Conservation (phyloP, 1,140 invertebrate species). For the Ostrea edulis region DNA sequence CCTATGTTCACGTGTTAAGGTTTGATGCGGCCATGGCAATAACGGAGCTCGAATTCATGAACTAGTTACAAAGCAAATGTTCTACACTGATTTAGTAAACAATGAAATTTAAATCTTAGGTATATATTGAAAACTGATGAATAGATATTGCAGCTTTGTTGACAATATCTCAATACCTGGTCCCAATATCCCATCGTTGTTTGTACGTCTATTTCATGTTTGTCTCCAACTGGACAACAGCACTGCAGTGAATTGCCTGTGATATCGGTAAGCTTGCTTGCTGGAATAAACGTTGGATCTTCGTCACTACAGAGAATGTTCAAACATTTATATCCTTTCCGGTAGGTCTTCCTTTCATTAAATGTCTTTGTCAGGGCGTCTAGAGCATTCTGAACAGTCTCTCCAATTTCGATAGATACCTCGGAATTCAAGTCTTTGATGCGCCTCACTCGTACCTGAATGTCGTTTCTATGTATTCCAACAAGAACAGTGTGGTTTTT, state of each 20-base stretch:
- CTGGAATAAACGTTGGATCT: neutral
- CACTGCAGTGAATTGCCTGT: neutral
- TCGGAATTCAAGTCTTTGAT: neutral
- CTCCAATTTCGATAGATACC: neutral
- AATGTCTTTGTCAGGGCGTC: neutral
- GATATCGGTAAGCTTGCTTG: neutral
- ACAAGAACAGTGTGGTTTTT: neutral
- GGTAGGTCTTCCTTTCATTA: neutral
- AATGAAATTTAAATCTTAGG: too few relatives aligned
- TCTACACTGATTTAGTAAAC: too few relatives aligned
- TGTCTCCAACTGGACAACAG: neutral
- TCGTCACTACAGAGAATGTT: neutral
- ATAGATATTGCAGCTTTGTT: too few relatives aligned
- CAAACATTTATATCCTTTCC: neutral
- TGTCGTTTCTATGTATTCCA: neutral
- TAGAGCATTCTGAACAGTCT: neutral
- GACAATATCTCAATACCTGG: too few relatives aligned
- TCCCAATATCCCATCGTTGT: neutral
- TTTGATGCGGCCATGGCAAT: too few relatives aligned
- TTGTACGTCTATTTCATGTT: neutral
- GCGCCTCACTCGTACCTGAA: neutral
- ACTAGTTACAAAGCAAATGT: too few relatives aligned
- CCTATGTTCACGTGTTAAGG: too few relatives aligned
- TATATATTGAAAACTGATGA: too few relatives aligned
- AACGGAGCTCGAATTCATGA: too few relatives aligned